Conservation (phyloP, 2,888 invertebrate species). For the Acleris laterana region DNA sequence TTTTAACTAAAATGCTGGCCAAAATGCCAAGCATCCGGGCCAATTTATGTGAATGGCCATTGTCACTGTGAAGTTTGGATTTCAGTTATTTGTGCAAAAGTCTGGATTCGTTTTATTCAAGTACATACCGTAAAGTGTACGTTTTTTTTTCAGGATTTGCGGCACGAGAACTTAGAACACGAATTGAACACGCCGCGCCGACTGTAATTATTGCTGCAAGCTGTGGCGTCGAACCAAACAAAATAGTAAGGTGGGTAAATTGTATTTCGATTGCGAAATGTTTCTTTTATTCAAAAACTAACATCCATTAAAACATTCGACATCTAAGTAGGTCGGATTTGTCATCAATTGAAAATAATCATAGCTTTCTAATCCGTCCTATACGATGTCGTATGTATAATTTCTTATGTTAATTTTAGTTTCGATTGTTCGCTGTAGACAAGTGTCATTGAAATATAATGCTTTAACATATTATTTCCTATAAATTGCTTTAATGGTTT, state of each 20-base stretch:
- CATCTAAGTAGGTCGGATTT: no score
- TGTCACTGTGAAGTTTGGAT: neutral
- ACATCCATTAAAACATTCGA: no score
- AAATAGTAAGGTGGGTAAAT: slow-evolving; percentile 87
- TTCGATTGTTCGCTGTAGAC: no score
- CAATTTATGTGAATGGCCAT: neutral
- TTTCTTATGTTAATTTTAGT: no score
- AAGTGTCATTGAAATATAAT: neutral
- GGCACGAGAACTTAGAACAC: slow-evolving; percentile 92
- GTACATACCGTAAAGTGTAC: neutral
- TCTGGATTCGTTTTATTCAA: neutral
- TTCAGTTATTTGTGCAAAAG: neutral
- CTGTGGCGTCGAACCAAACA: slow-evolving; percentile 95
- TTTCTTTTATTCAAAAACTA: no score
- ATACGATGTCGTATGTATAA: no score
- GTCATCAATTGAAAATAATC: no score
- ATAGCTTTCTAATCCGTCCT: no score
- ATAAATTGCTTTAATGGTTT: neutral
- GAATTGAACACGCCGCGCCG: slow-evolving; percentile 95
- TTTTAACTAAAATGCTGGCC: no score
- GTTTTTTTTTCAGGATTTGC: slow-evolving; percentile 88
- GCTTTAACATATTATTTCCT: neutral
- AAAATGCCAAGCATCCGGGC: no score
- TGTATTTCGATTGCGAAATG: neutral
- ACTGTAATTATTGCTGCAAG: slow-evolving; percentile 95